Percentiles rank a stretch among this genome's conserved stretches.
These are phyloP conservation scores for Heliconius ismenius DNA, from an alignment of 2,888 invertebrate genomes.

Conservation along the genomic window DNA sequence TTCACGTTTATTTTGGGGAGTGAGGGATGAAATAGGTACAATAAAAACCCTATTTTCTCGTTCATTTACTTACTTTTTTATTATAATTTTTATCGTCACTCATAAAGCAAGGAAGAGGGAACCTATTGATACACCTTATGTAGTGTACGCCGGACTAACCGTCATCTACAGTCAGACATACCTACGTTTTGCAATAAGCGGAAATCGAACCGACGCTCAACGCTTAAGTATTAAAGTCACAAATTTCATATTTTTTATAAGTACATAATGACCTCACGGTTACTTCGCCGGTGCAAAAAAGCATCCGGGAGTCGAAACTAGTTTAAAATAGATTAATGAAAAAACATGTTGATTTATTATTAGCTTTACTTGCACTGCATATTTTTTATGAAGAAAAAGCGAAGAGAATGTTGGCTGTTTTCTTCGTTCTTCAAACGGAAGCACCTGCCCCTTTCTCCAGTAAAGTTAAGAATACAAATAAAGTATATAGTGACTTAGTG, in stretches of 20 bases:
- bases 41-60: too few relatives aligned
- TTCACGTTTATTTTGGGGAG: too few relatives aligned
- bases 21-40: too few relatives aligned
- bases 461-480: background rate
- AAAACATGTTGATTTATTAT: background rate
- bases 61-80: too few relatives aligned
- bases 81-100: too few relatives aligned
- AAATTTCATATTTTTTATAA: slow-evolving; percentile 16
- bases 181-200: background rate
- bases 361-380: background rate
- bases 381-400: background rate
- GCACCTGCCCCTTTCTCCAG: background rate
- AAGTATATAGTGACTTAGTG: too few relatives aligned
- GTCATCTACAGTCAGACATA: too few relatives aligned
- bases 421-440: background rate
- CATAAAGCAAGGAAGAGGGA: too few relatives aligned
- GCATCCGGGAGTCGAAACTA: slow-evolving; percentile 28
- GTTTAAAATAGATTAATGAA: slow-evolving; percentile 16
- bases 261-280: slow-evolving; percentile 22
- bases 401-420: background rate
- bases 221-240: background rate
- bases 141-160: too few relatives aligned
- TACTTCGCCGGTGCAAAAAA: slow-evolving; percentile 17
- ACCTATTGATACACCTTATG: too few relatives aligned
- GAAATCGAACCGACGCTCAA: slow-evolving; percentile 8